These are phyloP conservation scores for Plebejus argus DNA, from an alignment of 2,888 invertebrate species.

Conservation along the genomic window DNA sequence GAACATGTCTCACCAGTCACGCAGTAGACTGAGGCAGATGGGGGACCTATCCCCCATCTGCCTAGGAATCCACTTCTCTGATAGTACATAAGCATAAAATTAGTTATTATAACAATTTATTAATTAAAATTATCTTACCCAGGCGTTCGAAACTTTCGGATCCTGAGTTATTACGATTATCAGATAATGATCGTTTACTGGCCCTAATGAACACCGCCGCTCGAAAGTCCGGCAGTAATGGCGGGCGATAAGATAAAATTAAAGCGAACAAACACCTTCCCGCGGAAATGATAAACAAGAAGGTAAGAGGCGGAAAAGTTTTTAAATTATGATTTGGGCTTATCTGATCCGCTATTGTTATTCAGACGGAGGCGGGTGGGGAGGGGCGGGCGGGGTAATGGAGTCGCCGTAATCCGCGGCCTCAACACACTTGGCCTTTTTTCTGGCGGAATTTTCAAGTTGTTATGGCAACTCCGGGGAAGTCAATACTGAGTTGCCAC, in stretches of 20 bases:
- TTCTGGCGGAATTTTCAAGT: slow-evolving; percentile 33
- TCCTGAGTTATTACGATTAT: neutral
- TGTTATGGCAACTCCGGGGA: slow-evolving; percentile 17
- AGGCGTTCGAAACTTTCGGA: neutral
- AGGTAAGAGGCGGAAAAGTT: slow-evolving; percentile 28
- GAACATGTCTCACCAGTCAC: too few relatives aligned
- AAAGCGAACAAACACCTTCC: slow-evolving; percentile 13
- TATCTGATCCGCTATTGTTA: slow-evolving; percentile 34
- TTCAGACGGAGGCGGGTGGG: slow-evolving; percentile 20
- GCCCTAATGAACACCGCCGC: neutral
- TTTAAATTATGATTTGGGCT: slow-evolving; percentile 34
- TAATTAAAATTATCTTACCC: neutral
- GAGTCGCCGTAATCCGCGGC: slow-evolving; percentile 33
- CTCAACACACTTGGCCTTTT: slow-evolving; percentile 31
- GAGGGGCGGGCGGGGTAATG: neutral
- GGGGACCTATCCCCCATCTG: too few relatives aligned
- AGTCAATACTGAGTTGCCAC: neutral
- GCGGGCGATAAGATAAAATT: slow-evolving; percentile 23
- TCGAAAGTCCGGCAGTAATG: neutral
- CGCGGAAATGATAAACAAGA: slow-evolving; percentile 21
- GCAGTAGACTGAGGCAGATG: too few relatives aligned
- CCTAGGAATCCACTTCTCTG: too few relatives aligned
- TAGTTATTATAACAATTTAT: too few relatives aligned
- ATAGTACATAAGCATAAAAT: too few relatives aligned
- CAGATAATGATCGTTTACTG: neutral